Evolutionary conservation across 1,140 invertebrate species (phyloP).

Genomic region (Anthonomus grandis): DNA sequence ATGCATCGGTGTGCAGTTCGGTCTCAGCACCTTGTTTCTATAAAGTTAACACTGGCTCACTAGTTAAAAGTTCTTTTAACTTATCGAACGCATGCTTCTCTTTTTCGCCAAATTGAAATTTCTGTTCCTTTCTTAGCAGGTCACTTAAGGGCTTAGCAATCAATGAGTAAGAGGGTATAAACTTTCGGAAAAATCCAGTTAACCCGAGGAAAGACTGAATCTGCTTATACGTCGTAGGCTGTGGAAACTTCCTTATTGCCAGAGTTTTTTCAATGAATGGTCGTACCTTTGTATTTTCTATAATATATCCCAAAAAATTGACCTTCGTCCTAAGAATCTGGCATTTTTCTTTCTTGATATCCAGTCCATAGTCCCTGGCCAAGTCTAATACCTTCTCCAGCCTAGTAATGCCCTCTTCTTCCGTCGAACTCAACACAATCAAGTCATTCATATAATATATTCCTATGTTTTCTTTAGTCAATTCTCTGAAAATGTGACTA

Average conservation of each 20-base stretch:
- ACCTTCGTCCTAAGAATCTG: slow-evolving; percentile 20
- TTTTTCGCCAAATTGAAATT: neutral
- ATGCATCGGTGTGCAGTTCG: slow-evolving; percentile 35
- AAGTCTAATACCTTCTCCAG: slow-evolving; percentile 33
- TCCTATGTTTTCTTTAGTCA: slow-evolving; percentile 32
- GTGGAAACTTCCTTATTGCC: slow-evolving; percentile 40
- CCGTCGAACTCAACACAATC: slow-evolving; percentile 29
- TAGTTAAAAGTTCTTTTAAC: slow-evolving; percentile 20
- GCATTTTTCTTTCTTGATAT: slow-evolving; percentile 44
- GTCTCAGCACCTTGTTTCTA: slow-evolving; percentile 37
- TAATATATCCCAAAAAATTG: slow-evolving; percentile 19
- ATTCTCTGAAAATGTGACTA: slow-evolving; percentile 35
- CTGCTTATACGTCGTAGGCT: slow-evolving; percentile 36
- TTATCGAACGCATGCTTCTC: slow-evolving; percentile 28
- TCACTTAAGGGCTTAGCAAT: slow-evolving; percentile 37
- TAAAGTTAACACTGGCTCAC: slow-evolving; percentile 44
- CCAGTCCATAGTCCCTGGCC: slow-evolving; percentile 41
- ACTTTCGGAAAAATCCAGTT: slow-evolving; percentile 42
- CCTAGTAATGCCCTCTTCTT: slow-evolving; percentile 5
- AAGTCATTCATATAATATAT: slow-evolving; percentile 33
- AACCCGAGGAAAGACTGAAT: slow-evolving; percentile 40
- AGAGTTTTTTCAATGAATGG: slow-evolving; percentile 40
- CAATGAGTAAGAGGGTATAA: slow-evolving; percentile 34
- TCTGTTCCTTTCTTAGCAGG: slow-evolving; percentile 8
- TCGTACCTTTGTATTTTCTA: slow-evolving; percentile 17